Evolutionary conservation across 2,888 invertebrate species (phyloP).

Genomic region (Plebejus melissa): DNA sequence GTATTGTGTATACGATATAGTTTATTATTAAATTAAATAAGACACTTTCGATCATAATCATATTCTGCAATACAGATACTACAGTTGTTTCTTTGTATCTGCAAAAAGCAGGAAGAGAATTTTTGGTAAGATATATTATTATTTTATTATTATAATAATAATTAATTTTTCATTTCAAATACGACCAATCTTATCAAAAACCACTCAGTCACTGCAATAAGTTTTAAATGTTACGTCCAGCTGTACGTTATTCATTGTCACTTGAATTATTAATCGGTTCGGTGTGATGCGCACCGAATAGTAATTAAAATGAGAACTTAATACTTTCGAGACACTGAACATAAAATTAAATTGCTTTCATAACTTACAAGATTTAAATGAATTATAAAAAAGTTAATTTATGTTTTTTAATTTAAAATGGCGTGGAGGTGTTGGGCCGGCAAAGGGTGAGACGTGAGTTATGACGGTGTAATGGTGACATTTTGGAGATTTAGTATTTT

Average conservation of each 20-base stretch:
- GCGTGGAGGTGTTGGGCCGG: not conserved
- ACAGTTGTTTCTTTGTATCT: too few species aligned
- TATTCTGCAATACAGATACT: too few species aligned
- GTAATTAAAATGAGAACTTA: slow-evolving; percentile 25
- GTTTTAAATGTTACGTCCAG: not conserved
- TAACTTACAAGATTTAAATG: slow-evolving; percentile 11
- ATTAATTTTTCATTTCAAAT: too few species aligned
- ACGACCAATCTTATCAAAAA: not conserved
- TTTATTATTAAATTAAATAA: too few species aligned
- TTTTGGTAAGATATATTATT: too few species aligned
- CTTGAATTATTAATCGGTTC: not conserved
- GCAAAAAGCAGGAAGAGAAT: too few species aligned
- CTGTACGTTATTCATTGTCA: not conserved
- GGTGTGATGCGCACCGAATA: not conserved
- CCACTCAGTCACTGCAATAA: not conserved
- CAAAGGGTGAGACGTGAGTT: not conserved
- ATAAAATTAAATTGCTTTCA: slow-evolving; percentile 22
- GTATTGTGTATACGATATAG: not conserved
- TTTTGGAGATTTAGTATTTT: slow-evolving; percentile 5
- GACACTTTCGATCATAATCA: too few species aligned
- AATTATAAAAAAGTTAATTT: slow-evolving; percentile 16
- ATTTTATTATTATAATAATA: too few species aligned
- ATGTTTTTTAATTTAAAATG: slow-evolving; percentile 16
- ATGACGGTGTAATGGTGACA: slow-evolving; percentile 1
- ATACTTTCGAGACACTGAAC: slow-evolving; percentile 11